Conservation (phyloP, 2,888 invertebrate species). For the Caradrina clavipalpis region DNA sequence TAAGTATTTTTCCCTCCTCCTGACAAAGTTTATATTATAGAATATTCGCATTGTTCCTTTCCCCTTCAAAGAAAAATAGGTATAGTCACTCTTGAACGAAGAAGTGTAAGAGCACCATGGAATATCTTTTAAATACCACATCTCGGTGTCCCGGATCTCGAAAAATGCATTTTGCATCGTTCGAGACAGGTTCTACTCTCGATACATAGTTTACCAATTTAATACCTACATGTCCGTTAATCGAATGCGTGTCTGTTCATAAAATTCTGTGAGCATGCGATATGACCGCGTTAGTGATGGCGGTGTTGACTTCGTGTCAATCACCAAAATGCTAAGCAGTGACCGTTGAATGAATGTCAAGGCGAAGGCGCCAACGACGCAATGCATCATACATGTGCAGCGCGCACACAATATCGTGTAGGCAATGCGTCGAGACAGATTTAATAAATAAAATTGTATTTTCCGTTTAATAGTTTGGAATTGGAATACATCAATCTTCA, state of each 20-base stretch:
- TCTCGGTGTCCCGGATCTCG: background rate
- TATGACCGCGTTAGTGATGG: constrained; percentile 16
- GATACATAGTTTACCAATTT: constrained; percentile 46
- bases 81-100: background rate
- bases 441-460: constrained; percentile 27
- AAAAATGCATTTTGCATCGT: constrained; percentile 33
- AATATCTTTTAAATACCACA: background rate
- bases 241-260: constrained; percentile 17
- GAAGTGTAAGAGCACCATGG: background rate
- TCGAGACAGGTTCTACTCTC: constrained; percentile 24
- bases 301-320: constrained; percentile 29
- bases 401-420: constrained; percentile 26
- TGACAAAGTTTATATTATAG: too few relatives aligned
- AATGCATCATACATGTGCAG: constrained; percentile 41
- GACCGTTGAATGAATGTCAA: constrained; percentile 36
- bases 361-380: constrained; percentile 8
- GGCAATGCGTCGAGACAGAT: constrained; percentile 25
- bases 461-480: constrained; percentile 16
- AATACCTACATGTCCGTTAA: constrained; percentile 37
- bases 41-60: too few relatives aligned
- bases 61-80: too few relatives aligned
- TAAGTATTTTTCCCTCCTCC: too few relatives aligned
- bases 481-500: constrained; percentile 19
- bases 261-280: constrained; percentile 26
- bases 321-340: constrained; percentile 40